Percentiles rank a stretch among this genome's conserved stretches.
Evolutionary conservation across 2,888 invertebrate genomes (phyloP).

Genomic region (Drosophila differens): DNA sequence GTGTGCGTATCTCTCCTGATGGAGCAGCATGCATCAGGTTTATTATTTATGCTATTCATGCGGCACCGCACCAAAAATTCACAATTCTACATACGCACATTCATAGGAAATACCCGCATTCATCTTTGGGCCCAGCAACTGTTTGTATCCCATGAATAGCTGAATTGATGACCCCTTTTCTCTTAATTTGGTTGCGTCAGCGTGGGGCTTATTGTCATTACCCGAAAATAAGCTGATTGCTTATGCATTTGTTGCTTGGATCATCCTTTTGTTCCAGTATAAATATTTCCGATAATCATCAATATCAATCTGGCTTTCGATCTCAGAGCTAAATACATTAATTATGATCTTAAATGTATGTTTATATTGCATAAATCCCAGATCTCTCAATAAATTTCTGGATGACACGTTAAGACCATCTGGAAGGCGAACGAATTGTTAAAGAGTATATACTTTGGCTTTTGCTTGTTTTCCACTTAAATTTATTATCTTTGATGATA

Average conservation of each 20-base stretch:
- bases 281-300: background rate
- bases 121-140: background rate
- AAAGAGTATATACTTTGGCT: background rate
- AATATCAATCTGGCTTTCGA: background rate
- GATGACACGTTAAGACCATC: background rate
- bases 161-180: slow-evolving; percentile 9
- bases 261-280: background rate
- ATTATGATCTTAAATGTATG: background rate
- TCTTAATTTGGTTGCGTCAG: slow-evolving; percentile 3
- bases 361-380: background rate
- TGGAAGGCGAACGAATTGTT: background rate
- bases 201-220: slow-evolving; percentile 6
- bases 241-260: background rate
- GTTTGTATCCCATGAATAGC: background rate
- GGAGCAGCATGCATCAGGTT: slow-evolving; percentile 47
- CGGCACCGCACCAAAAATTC: slow-evolving; percentile 44
- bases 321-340: background rate
- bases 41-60: slow-evolving; percentile 69
- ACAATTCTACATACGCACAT: slow-evolving; percentile 14
- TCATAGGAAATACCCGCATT: slow-evolving; percentile 9
- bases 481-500: background rate
- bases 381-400: background rate
- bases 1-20: slow-evolving; percentile 4
- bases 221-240: background rate
- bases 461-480: background rate